Evolutionary conservation across 2,888 invertebrate species (phyloP).

Genomic region (Mythimna impura): DNA sequence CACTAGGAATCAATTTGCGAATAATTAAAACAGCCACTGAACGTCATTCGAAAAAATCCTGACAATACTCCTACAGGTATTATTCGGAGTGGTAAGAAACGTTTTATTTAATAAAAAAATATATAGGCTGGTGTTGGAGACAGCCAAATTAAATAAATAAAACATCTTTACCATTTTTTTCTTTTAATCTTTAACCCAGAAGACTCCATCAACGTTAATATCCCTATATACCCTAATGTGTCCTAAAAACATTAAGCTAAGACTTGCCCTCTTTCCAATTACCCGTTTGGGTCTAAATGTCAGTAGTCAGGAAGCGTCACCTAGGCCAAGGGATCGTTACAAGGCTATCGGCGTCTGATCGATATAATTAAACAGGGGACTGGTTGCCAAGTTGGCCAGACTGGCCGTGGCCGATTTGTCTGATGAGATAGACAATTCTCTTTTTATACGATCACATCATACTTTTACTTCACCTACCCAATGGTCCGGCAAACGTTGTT

Average conservation of each 20-base stretch:
- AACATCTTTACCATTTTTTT: neutral
- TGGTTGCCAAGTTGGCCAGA: conserved; percentile 87
- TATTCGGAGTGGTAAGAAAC: no score
- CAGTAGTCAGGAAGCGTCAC: conserved; percentile 65
- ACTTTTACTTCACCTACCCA: neutral
- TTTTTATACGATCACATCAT: conserved; percentile 20
- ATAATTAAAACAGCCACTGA: no score
- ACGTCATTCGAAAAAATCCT: no score
- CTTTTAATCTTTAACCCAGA: neutral
- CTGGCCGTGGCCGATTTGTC: conserved; percentile 77
- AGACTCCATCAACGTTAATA: conserved; percentile 7
- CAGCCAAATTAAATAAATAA: neutral
- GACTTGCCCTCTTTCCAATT: conserved; percentile 14
- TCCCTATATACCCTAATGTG: neutral
- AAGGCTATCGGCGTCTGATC: conserved; percentile 75
- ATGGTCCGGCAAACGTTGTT: no score
- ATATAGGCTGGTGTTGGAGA: neutral
- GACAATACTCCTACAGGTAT: no score
- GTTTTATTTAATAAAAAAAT: no score
- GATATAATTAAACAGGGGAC: conserved; percentile 82
- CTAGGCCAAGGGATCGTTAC: conserved; percentile 66
- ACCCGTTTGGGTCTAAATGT: conserved; percentile 21
- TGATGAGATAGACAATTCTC: conserved; percentile 50
- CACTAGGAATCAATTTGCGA: no score
- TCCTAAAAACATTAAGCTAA: conserved; percentile 37